These are phyloP conservation scores for Brachyopa scutellaris DNA, from an alignment of 2,888 invertebrate species.

Conservation along the genomic window DNA sequence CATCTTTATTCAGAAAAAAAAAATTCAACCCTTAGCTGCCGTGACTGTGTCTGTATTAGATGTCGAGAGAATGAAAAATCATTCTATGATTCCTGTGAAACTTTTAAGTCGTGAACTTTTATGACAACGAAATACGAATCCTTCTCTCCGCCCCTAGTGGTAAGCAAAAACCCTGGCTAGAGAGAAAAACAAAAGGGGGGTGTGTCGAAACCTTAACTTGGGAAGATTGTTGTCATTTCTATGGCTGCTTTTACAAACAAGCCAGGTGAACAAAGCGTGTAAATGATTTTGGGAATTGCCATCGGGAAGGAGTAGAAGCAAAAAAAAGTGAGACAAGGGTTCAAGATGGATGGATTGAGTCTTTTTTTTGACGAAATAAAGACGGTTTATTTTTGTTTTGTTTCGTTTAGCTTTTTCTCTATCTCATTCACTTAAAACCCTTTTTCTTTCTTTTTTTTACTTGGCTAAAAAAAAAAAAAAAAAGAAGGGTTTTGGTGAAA, in stretches of 20 bases:
- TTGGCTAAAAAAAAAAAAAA: too few species aligned
- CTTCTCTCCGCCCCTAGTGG: not conserved
- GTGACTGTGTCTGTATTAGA: slow-evolving; percentile 3
- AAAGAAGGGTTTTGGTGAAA: too few species aligned
- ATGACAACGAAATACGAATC: slow-evolving; percentile 25
- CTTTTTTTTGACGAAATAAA: slow-evolving; percentile 10
- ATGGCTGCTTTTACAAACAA: slow-evolving; percentile 45
- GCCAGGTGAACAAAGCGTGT: slow-evolving; percentile 55
- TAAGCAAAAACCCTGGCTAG: slow-evolving; percentile 2
- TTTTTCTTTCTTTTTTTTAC: not conserved
- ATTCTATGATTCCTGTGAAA: slow-evolving; percentile 30
- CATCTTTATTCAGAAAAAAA: not conserved
- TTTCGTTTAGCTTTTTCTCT: not conserved
- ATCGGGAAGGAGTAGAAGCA: not conserved
- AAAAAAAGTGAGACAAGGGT: not conserved
- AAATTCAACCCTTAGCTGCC: not conserved
- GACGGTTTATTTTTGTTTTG: not conserved
- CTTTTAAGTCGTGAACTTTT: slow-evolving; percentile 24
- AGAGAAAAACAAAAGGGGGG: not conserved
- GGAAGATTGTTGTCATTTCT: slow-evolving; percentile 48
- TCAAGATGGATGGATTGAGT: slow-evolving; percentile 1
- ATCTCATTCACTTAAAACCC: slow-evolving; percentile 3
- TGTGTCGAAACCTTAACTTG: slow-evolving; percentile 1
- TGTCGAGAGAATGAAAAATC: slow-evolving; percentile 20
- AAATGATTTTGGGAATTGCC: slow-evolving; percentile 48